phyloP scores from a whole-genome alignment of 2,113 vertebrate genomes.

The Gyps fulvus region DNA sequence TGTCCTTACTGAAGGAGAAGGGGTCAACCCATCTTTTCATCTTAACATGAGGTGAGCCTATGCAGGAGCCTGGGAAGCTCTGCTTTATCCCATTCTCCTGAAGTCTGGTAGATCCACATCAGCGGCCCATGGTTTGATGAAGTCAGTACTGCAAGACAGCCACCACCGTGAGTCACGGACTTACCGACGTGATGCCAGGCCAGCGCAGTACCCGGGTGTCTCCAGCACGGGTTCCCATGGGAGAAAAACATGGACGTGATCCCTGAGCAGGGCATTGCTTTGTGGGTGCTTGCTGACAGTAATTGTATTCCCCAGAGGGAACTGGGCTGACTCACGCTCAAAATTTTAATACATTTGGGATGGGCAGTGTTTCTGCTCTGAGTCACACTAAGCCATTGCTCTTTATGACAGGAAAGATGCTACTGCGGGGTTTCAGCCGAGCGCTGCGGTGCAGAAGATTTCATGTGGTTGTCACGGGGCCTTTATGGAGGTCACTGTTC shows the following conservation, averaged over 20 bases:
- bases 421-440: background rate
- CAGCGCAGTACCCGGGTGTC: rapidly evolving
- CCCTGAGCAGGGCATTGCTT: background rate
- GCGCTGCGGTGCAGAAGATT: background rate
- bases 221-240: background rate
- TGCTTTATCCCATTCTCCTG: background rate
- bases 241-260: background rate
- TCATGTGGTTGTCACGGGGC: rapidly evolving
- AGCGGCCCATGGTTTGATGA: background rate
- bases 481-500: background rate
- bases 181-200: rapidly evolving
- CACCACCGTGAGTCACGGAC: rapidly evolving
- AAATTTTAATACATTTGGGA: background rate
- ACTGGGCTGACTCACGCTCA: background rate
- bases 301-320: background rate
- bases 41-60: background rate
- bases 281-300: background rate
- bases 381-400: background rate
- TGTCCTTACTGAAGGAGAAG: background rate
- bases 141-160: background rate
- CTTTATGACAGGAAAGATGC: background rate
- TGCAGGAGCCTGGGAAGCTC: background rate
- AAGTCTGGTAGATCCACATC: background rate
- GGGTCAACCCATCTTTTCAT: background rate
- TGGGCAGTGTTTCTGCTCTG: conserved; percentile 31